Percentiles rank a stretch among this genome's conserved stretches.
These are phyloP conservation scores for Pardalotus punctatus DNA, from an alignment of 2,113 vertebrate genomes.

Conservation along the genomic window DNA sequence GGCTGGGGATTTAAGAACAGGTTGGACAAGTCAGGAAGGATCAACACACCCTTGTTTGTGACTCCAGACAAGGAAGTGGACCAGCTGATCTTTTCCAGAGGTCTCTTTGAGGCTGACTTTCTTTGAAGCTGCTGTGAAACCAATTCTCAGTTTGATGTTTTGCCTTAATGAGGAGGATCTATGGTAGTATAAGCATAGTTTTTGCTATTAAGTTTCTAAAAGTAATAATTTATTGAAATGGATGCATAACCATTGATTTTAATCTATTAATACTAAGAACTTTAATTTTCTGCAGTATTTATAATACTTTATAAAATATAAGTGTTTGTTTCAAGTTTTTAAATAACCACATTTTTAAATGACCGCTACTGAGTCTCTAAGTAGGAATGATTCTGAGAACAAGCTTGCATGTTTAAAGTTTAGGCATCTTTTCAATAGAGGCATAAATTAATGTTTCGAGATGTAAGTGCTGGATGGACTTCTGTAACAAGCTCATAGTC, in stretches of 20 bases:
- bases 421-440: neutral
- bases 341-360: neutral
- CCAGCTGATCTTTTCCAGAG: neutral
- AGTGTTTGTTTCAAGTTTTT: neutral
- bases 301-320: neutral
- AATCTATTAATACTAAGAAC: neutral
- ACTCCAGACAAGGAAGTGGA: neutral
- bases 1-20: neutral
- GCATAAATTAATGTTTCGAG: neutral
- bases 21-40: neutral
- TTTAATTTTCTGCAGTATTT: neutral
- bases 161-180: neutral
- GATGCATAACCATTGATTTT: neutral
- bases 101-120: neutral
- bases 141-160: accelerated
- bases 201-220: neutral
- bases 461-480: neutral
- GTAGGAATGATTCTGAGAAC: neutral
- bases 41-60: neutral
- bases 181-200: neutral
- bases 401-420: neutral
- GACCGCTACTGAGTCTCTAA: neutral
- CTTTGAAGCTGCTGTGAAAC: neutral
- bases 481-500: neutral
- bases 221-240: neutral